Evolutionary conservation across 2,113 vertebrate species (phyloP).

Genomic region (Tretioscincus oriximinensis): DNA sequence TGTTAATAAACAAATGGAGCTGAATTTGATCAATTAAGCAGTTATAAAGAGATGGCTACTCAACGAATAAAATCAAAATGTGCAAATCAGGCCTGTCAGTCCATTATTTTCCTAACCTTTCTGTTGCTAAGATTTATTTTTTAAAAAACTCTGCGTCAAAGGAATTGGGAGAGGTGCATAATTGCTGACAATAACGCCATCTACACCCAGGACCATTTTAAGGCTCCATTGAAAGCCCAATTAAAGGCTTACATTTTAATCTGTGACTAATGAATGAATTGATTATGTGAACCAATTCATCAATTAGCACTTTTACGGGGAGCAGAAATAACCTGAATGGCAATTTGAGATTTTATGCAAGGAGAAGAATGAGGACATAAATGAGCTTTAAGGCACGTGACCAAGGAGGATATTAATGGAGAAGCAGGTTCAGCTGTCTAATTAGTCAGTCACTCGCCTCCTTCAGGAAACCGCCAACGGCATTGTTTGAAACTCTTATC

Average conservation of each 20-base stretch:
- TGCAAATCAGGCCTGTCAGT: too few relatives aligned
- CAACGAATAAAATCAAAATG: background rate
- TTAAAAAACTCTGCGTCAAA: background rate
- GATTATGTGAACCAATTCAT: constrained; percentile 20
- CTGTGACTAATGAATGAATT: constrained; percentile 30
- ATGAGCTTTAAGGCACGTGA: background rate
- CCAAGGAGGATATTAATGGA: background rate
- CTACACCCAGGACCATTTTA: constrained; percentile 13
- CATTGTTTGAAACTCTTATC: background rate
- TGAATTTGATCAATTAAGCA: background rate
- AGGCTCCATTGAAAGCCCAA: constrained; percentile 28
- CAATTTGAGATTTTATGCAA: constrained; percentile 17
- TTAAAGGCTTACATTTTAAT: constrained; percentile 27
- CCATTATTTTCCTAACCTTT: background rate
- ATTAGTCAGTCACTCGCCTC: background rate
- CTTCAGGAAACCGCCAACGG: background rate
- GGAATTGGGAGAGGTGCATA: constrained; percentile 1
- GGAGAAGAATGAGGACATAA: constrained; percentile 5
- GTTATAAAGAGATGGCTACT: background rate
- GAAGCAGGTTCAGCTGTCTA: background rate
- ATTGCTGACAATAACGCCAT: constrained; percentile 25
- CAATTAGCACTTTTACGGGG: constrained; percentile 19
- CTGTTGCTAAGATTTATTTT: constrained; percentile 3
- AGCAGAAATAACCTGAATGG: constrained; percentile 4
- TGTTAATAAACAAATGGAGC: background rate